A percentile compares a stretch with the other conserved stretches of the same genome.
phyloP scores from a whole-genome alignment of 2,113 vertebrate species.

The Thinocorus orbignyianus region DNA sequence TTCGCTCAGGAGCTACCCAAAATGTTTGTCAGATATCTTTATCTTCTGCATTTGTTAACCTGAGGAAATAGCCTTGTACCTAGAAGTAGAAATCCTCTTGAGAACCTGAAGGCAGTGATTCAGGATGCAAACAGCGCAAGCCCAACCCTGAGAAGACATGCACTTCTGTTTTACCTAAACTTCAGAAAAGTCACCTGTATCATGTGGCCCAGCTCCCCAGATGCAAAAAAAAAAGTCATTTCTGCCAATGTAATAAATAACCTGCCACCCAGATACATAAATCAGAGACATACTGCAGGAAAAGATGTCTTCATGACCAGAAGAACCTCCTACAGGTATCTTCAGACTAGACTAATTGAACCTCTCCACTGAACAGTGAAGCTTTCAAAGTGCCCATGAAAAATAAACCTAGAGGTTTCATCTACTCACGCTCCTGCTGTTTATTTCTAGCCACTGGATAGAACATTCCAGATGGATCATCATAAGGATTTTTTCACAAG shows the following conservation, averaged over 20 bases:
- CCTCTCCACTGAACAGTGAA: neutral
- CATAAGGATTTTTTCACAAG: too few species aligned
- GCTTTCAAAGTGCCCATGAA: neutral
- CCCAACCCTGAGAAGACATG: neutral
- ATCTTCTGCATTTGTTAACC: neutral
- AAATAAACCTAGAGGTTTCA: neutral
- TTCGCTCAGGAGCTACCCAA: neutral
- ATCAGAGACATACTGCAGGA: neutral
- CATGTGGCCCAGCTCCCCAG: neutral
- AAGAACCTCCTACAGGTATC: neutral
- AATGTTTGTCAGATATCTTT: neutral
- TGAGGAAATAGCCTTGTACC: neutral
- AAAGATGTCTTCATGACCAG: neutral
- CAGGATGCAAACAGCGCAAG: rapidly evolving
- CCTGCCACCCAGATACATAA: neutral
- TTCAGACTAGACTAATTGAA: neutral
- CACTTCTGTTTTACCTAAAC: neutral
- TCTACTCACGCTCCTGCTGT: too few species aligned
- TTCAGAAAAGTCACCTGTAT: neutral
- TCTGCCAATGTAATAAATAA: neutral
- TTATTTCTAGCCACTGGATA: neutral
- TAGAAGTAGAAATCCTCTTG: neutral
- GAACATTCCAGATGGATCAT: neutral
- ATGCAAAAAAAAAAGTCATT: neutral
- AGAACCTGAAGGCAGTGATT: neutral